A percentile compares a stretch with the other conserved stretches of the same genome.
Conservation (phyloP, 2,888 invertebrate species). For the Conus canariensis region DNA sequence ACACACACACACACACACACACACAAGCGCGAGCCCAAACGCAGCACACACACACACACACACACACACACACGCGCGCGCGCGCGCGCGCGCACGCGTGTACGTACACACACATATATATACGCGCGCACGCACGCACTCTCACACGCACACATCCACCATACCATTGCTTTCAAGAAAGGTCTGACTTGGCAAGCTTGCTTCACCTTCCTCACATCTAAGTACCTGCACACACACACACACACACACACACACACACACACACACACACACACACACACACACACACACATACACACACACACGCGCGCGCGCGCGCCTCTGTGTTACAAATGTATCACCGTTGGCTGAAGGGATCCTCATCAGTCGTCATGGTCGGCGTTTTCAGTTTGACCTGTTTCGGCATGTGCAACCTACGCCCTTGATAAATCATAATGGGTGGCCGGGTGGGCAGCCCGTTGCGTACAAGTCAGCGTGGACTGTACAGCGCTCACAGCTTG, state of each 20-base stretch:
- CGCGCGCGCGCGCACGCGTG: background rate
- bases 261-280: background rate
- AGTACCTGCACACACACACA: background rate
- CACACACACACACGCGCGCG: too few relatives aligned
- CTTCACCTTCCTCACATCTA: conserved; percentile 33
- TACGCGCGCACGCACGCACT: background rate
- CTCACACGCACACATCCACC: background rate
- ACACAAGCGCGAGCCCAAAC: too few relatives aligned
- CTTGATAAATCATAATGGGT: too few relatives aligned
- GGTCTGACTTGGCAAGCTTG: conserved; percentile 30
- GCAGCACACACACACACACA: too few relatives aligned
- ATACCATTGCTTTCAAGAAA: conserved; percentile 11
- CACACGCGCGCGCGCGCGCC: background rate
- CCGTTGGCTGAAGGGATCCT: too few relatives aligned
- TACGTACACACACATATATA: too few relatives aligned
- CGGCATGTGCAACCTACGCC: too few relatives aligned
- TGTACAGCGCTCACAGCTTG: too few relatives aligned
- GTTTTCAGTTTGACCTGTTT: background rate
- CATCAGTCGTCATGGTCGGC: background rate
- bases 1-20: too few relatives aligned
- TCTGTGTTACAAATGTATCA: too few relatives aligned
- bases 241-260: background rate
- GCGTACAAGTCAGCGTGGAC: too few relatives aligned
- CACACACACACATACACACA: background rate
- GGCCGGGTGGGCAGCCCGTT: too few relatives aligned